Percentiles rank a stretch among this genome's conserved stretches.
phyloP scores from a whole-genome alignment of 2,797 vertebrate species.

The Lacerta agilis region DNA sequence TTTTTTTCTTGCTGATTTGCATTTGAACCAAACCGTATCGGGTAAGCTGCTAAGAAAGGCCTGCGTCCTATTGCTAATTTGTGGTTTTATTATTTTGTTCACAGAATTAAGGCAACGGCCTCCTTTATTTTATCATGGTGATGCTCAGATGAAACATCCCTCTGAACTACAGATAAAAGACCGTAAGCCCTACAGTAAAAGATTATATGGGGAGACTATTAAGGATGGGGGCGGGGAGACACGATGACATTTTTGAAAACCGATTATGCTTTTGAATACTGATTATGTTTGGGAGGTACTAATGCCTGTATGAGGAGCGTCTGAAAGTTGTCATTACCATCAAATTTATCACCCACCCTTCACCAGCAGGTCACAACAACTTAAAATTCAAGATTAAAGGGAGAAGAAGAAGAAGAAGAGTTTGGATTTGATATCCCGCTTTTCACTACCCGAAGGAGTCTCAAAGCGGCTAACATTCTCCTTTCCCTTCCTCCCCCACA shows the following conservation, averaged over 20 bases:
- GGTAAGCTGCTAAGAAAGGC: not conserved
- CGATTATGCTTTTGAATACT: too few relatives aligned
- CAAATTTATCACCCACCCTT: too few relatives aligned
- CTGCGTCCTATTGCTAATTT: slow-evolving; percentile 34
- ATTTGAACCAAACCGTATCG: slow-evolving; percentile 4
- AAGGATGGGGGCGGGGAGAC: not conserved
- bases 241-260: too few relatives aligned
- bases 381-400: too few relatives aligned
- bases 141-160: slow-evolving; percentile 28
- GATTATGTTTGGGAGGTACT: not conserved
- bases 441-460: too few relatives aligned
- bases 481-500: too few relatives aligned
- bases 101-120: not conserved
- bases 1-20: slow-evolving; percentile 11
- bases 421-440: too few relatives aligned
- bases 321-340: too few relatives aligned
- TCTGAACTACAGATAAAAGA: slow-evolving; percentile 22
- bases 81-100: slow-evolving; percentile 35
- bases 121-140: slow-evolving; percentile 20
- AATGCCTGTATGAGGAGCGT: not conserved
- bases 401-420: too few relatives aligned
- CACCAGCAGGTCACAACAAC: too few relatives aligned
- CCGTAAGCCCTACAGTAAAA: slow-evolving; percentile 2
- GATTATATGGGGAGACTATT: slow-evolving; percentile 16
- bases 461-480: too few relatives aligned